Conservation (phyloP, 1,140 invertebrate species). For the Papilio xuthus region DNA sequence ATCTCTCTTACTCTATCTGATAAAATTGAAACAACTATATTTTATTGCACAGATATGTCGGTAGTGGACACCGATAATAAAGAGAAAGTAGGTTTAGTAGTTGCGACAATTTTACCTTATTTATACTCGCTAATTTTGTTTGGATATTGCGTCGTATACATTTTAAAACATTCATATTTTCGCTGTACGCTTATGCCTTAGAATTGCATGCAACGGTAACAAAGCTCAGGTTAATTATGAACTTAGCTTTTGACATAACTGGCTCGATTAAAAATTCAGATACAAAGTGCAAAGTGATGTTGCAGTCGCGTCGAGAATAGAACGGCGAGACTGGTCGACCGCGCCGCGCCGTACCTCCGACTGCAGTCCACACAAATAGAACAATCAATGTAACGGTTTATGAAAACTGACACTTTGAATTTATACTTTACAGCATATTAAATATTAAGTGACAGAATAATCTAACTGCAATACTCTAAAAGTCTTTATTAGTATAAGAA, state of each 20-base stretch:
- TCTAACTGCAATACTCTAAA: too few species aligned
- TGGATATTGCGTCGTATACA: not conserved
- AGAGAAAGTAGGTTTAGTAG: too few species aligned
- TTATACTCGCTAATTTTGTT: too few species aligned
- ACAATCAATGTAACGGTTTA: not conserved
- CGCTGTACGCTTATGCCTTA: not conserved
- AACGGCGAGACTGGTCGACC: not conserved
- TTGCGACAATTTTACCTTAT: too few species aligned
- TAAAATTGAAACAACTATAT: too few species aligned
- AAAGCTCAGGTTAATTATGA: slow-evolving; percentile 17
- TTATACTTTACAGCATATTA: not conserved
- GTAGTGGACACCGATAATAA: too few species aligned
- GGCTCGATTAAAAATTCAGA: slow-evolving; percentile 33
- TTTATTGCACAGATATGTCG: too few species aligned
- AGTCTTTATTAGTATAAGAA: too few species aligned
- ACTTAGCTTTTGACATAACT: slow-evolving; percentile 20
- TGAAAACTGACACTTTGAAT: not conserved
- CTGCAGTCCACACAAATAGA: not conserved
- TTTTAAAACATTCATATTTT: not conserved
- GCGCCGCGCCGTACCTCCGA: not conserved
- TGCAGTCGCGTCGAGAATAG: slow-evolving; percentile 9
- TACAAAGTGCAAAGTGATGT: slow-evolving; percentile 30
- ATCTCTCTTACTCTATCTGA: too few species aligned
- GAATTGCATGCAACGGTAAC: not conserved
- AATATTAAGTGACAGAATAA: not conserved